phyloP scores from a whole-genome alignment of 2,888 invertebrate genomes.

The Euphydryas editha region DNA sequence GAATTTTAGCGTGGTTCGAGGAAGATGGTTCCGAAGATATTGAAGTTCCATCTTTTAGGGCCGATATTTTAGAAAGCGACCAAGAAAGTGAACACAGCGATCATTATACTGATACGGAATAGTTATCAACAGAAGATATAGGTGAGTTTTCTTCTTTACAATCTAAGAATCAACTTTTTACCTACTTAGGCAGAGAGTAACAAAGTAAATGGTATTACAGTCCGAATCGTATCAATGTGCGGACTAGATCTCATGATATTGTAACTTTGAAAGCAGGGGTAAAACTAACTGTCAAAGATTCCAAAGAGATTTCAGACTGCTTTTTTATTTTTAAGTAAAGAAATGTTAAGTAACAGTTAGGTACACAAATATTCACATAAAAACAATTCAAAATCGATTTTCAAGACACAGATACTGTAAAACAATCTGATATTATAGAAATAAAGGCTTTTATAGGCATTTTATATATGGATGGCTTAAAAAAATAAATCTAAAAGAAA shows the following conservation, averaged over 20 bases:
- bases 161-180: constrained; percentile 23
- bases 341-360: neutral
- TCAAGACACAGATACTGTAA: constrained; percentile 29
- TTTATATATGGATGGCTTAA: neutral
- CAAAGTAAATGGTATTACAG: constrained; percentile 29
- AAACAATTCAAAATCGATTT: constrained; percentile 7
- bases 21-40: constrained; percentile 33
- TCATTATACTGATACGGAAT: constrained; percentile 25
- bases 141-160: constrained; percentile 31
- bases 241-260: constrained; percentile 24
- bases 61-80: constrained; percentile 31
- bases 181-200: constrained; percentile 29
- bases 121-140: constrained; percentile 26
- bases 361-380: constrained; percentile 28
- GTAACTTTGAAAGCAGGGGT: constrained; percentile 22
- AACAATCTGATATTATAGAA: constrained; percentile 27
- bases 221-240: constrained; percentile 17
- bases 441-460: constrained; percentile 3
- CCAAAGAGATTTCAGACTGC: neutral
- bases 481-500: neutral
- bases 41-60: constrained; percentile 30
- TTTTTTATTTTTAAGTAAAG: neutral
- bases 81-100: constrained; percentile 27
- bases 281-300: constrained; percentile 22
- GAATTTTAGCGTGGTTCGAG: constrained; percentile 10